Base-by-base conservation (phyloP, 1,140 invertebrate genomes). In the Lepidurus couesii region DNA sequence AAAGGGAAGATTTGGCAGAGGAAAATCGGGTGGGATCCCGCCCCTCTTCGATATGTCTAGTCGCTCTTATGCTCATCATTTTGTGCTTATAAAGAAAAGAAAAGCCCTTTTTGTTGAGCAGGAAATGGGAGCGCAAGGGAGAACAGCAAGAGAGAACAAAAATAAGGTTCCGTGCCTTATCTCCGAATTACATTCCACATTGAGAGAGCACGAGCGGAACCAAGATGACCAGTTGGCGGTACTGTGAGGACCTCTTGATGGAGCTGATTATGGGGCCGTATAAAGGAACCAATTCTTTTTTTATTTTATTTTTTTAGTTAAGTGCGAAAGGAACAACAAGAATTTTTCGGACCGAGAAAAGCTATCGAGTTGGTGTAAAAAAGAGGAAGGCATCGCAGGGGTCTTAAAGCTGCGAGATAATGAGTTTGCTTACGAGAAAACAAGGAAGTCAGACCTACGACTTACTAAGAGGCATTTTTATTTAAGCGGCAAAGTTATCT, bases 151-250 rank as follows among this genome's bases (percentile, higher is more conserved):
- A 65, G 3, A 65, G 53, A 34, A 65, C 53, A 16, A 65, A 65
- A 65, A 65, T 65, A 65, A 65, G 8, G 21, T 7, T 65, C 21
- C 53, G 53, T 65, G 53, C 21, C 53, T 65, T 65, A 65, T 65
- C 53, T 65, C 53, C 16, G 21, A 65, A 65, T 65, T 65, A 21
- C 53, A 65, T 65, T 65, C 53, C 21, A 21, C 53, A 13, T 65
- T 7, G 53, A 65, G 53, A 65, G 53, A 16, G 13, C 53, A 9
- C 21, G 53, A 65, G 53, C 53, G 53, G 21, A 65, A 65, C 53
- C 53, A 65, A n/a, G 53, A 65, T 65, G 53, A 65, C 53, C 53
- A 65, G 53, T 65, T 65, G 53, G 53, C 16, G 53, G 53, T 13
- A n/a, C 4, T 65, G 21, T 65, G 53, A 65, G 21, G 53, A 65